These are phyloP conservation scores for Lates calcarifer DNA, from an alignment of 2,113 vertebrate species.

Conservation along the genomic window DNA sequence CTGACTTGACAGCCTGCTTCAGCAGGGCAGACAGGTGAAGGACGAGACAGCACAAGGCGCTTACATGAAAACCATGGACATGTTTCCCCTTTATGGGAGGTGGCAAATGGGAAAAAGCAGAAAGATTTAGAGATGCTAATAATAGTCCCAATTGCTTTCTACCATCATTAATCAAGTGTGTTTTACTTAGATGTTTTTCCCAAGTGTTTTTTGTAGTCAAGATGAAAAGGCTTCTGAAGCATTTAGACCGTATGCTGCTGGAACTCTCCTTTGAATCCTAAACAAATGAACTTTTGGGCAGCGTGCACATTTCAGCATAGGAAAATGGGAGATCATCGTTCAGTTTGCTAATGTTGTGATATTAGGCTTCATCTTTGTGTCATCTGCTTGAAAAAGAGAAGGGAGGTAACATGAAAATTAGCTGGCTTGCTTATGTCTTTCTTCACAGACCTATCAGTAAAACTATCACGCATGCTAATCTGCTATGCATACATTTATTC, in stretches of 20 bases:
- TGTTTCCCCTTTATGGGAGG: conserved; percentile 8
- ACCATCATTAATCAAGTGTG: conserved; percentile 19
- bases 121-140: conserved; percentile 17
- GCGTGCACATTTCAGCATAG: conserved; percentile 6
- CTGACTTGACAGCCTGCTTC: conserved; percentile 12
- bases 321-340: conserved; percentile 12
- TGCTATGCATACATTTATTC: conserved; percentile 48
- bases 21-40: conserved; percentile 36
- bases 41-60: background rate
- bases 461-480: conserved; percentile 50
- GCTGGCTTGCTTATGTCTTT: conserved; percentile 33
- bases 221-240: conserved; percentile 33
- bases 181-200: conserved; percentile 21
- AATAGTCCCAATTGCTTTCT: conserved; percentile 26
- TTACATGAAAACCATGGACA: conserved; percentile 11
- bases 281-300: conserved; percentile 14
- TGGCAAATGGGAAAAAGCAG: conserved; percentile 3
- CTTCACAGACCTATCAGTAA: conserved; percentile 40
- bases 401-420: conserved; percentile 41
- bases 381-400: background rate
- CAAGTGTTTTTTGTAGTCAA: conserved; percentile 37
- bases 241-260: conserved; percentile 46
- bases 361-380: background rate
- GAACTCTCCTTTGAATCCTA: conserved; percentile 35
- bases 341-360: background rate